phyloP scores from a whole-genome alignment of 2,888 invertebrate species.

The Junonia oenone region DNA sequence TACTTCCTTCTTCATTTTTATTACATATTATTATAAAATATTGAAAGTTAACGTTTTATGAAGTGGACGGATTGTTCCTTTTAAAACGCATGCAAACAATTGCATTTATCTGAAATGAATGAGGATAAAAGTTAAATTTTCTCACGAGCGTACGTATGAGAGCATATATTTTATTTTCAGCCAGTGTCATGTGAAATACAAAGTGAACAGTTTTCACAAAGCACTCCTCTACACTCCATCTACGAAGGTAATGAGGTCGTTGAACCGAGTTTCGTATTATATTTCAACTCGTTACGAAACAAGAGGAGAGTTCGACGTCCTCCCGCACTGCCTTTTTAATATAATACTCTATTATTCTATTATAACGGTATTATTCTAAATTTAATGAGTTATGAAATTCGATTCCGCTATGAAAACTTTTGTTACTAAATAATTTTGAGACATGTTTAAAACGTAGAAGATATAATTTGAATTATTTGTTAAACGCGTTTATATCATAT shows the following conservation, averaged over 20 bases:
- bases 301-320: constrained; percentile 16
- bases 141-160: not conserved
- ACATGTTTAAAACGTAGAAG: too few species aligned
- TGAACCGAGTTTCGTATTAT: constrained; percentile 24
- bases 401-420: not conserved
- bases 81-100: too few species aligned
- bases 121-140: not conserved
- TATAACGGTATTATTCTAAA: not conserved
- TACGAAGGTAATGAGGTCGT: constrained; percentile 28
- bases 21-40: too few species aligned
- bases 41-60: too few species aligned
- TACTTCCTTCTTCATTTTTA: too few species aligned
- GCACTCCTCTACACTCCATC: not conserved
- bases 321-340: constrained; percentile 4
- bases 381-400: not conserved
- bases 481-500: too few species aligned
- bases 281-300: constrained; percentile 27
- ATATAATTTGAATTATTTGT: too few species aligned
- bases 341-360: constrained; percentile 3
- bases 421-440: too few species aligned
- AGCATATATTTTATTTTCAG: not conserved
- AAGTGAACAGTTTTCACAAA: constrained; percentile 3
- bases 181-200: not conserved
- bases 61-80: too few species aligned
- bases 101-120: not conserved